Evolutionary conservation across 2,888 invertebrate species (phyloP).

Genomic region (Pheosia tremula): DNA sequence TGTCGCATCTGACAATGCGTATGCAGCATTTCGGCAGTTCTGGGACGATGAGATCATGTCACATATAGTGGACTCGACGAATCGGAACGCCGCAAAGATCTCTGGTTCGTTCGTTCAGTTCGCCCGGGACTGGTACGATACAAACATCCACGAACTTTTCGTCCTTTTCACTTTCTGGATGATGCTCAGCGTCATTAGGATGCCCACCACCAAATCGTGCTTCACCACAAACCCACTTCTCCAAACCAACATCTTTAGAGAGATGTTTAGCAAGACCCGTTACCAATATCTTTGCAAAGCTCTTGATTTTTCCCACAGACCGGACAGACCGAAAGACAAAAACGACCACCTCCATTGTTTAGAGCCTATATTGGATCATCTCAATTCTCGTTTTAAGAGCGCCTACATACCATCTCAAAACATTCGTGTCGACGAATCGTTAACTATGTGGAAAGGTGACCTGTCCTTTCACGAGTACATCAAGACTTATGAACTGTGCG

Average conservation of each 20-base stretch:
- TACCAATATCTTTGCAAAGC: background rate
- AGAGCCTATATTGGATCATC: background rate
- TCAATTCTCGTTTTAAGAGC: background rate
- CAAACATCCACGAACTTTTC: background rate
- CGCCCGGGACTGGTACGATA: background rate
- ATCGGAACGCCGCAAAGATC: no score
- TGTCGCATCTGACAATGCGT: no score
- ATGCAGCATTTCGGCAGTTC: no score
- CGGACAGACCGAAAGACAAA: background rate
- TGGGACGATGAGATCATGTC: no score
- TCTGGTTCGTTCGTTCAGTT: no score
- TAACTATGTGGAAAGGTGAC: background rate
- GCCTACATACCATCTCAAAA: background rate
- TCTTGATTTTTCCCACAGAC: background rate
- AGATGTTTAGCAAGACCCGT: background rate
- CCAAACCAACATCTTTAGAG: background rate
- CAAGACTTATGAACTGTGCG: background rate
- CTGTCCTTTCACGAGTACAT: background rate
- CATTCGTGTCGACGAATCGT: background rate
- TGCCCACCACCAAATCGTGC: background rate
- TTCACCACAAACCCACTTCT: slow-evolving; percentile 1
- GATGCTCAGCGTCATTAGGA: background rate
- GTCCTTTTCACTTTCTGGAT: background rate
- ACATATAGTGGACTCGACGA: no score
- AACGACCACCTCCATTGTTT: background rate